Conservation (phyloP, 2,113 vertebrate species). For the Charadrius vociferus region DNA sequence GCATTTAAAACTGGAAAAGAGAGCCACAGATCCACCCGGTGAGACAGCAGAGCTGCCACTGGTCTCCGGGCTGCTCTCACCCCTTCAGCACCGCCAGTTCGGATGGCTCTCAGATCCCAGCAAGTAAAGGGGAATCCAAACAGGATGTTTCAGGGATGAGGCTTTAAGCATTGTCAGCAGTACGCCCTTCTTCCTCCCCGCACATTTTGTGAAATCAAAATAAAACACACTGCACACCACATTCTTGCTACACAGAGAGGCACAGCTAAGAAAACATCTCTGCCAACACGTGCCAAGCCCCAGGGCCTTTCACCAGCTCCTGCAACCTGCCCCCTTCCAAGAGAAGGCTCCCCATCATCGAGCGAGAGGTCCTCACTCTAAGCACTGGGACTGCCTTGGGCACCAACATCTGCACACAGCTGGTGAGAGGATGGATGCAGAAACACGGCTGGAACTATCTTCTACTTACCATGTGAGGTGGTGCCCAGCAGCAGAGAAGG, state of each 20-base stretch:
- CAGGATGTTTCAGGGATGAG: background rate
- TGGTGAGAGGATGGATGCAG: background rate
- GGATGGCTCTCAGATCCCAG: background rate
- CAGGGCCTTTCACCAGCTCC: constrained; percentile 15
- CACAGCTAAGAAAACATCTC: background rate
- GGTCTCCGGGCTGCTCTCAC: background rate
- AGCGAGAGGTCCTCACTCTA: fast-evolving
- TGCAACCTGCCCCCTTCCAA: background rate
- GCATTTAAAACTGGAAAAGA: background rate
- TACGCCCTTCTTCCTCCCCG: background rate
- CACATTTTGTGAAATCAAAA: background rate
- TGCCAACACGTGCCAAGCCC: background rate
- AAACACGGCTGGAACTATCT: background rate
- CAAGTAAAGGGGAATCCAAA: background rate
- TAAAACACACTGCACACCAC: background rate
- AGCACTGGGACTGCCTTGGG: background rate
- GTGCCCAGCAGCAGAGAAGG: constrained; percentile 40
- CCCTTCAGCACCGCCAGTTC: background rate
- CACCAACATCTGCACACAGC: background rate
- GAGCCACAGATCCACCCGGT: fast-evolving
- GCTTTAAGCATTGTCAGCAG: background rate
- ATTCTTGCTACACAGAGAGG: background rate
- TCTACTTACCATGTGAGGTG: background rate
- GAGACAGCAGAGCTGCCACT: background rate
- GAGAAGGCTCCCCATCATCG: background rate